Conservation (phyloP, 2,797 vertebrate genomes). For the Eospalax fontanierii region DNA sequence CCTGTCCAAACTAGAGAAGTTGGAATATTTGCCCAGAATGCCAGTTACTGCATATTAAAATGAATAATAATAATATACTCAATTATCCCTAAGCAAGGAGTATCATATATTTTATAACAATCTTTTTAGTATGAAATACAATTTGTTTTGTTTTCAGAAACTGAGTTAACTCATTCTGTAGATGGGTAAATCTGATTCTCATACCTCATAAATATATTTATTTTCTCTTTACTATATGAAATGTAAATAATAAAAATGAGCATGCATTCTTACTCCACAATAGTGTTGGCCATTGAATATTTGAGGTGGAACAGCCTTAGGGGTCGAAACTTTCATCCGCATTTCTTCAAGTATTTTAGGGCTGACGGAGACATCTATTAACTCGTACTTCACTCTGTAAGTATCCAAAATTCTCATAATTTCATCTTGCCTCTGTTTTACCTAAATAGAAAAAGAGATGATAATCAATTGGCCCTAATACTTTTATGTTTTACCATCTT, state of each 20-base stretch:
- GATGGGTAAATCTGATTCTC: background rate
- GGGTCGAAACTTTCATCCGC: slow-evolving; percentile 90
- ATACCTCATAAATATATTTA: background rate
- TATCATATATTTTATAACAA: background rate
- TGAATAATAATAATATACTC: background rate
- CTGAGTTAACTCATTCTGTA: slow-evolving; percentile 17
- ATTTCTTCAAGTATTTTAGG: slow-evolving; percentile 91
- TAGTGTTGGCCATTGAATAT: slow-evolving; percentile 92
- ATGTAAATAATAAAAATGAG: slow-evolving; percentile 28
- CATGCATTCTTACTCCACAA: slow-evolving; percentile 91
- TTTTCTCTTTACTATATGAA: slow-evolving; percentile 36
- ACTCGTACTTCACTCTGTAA: slow-evolving; percentile 91
- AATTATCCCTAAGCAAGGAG: background rate
- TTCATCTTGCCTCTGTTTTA: slow-evolving; percentile 91
- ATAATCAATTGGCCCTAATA: background rate
- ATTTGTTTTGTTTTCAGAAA: slow-evolving; percentile 17
- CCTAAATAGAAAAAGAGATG: slow-evolving; percentile 82
- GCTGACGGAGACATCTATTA: slow-evolving; percentile 91
- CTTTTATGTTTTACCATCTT: slow-evolving; percentile 12
- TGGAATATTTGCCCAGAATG: background rate
- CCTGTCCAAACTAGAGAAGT: background rate
- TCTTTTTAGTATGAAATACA: slow-evolving; percentile 40
- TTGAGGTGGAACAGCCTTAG: slow-evolving; percentile 89
- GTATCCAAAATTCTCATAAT: slow-evolving; percentile 91
- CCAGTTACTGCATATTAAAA: slow-evolving; percentile 28